Percentiles rank a stretch among this genome's conserved stretches.
Conservation (phyloP, 2,797 vertebrate species). For the Gymnothorax javanicus region DNA sequence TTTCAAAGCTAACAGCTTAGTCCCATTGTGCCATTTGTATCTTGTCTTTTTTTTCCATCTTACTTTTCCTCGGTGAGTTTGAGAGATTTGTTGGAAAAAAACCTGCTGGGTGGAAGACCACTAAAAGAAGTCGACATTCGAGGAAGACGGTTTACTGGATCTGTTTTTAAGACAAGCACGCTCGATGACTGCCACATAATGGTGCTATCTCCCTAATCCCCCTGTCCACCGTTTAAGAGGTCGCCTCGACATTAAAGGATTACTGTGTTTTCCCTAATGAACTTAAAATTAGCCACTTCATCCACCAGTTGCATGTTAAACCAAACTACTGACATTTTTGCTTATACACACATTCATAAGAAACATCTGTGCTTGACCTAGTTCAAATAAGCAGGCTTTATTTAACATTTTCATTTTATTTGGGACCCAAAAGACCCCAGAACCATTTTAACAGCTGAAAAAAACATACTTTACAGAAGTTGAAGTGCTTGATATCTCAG, state of each 20-base stretch:
- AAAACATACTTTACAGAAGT: too few relatives aligned
- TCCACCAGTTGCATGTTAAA: constrained; percentile 23
- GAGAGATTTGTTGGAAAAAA: background rate
- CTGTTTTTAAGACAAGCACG: constrained; percentile 27
- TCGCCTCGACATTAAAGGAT: constrained; percentile 40
- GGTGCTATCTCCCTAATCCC: constrained; percentile 30
- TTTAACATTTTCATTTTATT: background rate
- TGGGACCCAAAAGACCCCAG: too few relatives aligned
- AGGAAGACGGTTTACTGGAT: constrained; percentile 10
- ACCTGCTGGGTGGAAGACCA: constrained; percentile 21
- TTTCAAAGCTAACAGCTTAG: background rate
- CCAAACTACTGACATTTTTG: background rate
- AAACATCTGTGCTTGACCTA: background rate
- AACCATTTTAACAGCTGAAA: too few relatives aligned
- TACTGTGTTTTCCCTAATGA: constrained; percentile 56
- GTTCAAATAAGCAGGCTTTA: background rate
- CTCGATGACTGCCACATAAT: constrained; percentile 26
- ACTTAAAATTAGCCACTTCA: constrained; percentile 56
- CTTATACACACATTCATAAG: background rate
- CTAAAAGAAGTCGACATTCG: constrained; percentile 25
- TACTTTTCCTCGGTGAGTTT: background rate
- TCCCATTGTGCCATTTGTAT: background rate
- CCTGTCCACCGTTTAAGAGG: constrained; percentile 26
- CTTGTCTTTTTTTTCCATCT: background rate
- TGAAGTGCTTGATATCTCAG: too few relatives aligned